Evolutionary conservation across 2,113 vertebrate genomes (phyloP).

Genomic region (Sinocyclocheilus rhinocerous): DNA sequence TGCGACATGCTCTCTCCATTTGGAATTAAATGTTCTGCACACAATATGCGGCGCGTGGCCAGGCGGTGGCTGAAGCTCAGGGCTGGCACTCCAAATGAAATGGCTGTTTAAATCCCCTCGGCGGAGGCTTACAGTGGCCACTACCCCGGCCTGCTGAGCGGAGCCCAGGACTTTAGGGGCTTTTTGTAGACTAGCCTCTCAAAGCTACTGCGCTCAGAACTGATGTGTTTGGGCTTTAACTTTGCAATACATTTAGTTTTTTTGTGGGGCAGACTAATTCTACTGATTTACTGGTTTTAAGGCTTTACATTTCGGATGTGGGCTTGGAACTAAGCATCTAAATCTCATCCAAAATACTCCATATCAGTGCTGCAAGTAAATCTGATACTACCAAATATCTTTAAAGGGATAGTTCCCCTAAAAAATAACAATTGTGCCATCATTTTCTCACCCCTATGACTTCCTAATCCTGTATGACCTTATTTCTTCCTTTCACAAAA

Average conservation of each 20-base stretch:
- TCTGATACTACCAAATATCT: not conserved
- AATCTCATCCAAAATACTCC: constrained; percentile 3
- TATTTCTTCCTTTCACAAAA: too few species aligned
- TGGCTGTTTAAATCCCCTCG: constrained; percentile 75
- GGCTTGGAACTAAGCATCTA: not conserved
- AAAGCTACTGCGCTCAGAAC: constrained; percentile 15
- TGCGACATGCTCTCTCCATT: constrained; percentile 66
- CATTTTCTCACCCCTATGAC: not conserved
- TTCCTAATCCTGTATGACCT: not conserved
- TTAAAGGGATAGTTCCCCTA: not conserved
- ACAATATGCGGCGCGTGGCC: constrained; percentile 70
- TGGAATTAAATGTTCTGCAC: constrained; percentile 78
- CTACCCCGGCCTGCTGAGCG: constrained; percentile 65
- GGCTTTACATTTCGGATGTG: constrained; percentile 10
- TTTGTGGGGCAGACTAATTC: constrained; percentile 15
- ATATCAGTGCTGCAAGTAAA: not conserved
- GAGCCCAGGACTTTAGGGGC: constrained; percentile 26
- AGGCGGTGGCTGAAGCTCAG: constrained; percentile 44
- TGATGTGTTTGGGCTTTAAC: constrained; percentile 41
- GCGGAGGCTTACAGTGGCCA: constrained; percentile 69
- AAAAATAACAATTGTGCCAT: not conserved
- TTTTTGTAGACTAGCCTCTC: constrained; percentile 40
- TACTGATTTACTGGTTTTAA: constrained; percentile 27
- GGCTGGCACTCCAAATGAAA: constrained; percentile 69
- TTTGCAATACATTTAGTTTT: constrained; percentile 18